Evolutionary conservation across 2,113 vertebrate genomes (phyloP).

Genomic region (Hyperopisus bebe): DNA sequence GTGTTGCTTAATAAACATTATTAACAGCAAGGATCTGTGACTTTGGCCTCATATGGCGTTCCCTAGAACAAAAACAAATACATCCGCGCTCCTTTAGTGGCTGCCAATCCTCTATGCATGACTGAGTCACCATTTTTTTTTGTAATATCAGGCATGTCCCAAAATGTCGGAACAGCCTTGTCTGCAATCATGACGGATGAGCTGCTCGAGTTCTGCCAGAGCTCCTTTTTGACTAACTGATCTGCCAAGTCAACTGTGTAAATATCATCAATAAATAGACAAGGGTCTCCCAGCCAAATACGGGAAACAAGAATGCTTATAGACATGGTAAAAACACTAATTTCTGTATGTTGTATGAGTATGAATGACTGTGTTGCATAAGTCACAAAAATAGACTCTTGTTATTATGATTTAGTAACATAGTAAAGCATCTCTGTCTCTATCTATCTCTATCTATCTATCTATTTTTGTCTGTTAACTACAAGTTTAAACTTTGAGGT

Average conservation of each 20-base stretch:
- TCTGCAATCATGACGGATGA: conserved; percentile 29
- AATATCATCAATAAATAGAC: conserved; percentile 4
- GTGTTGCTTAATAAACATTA: conserved; percentile 29
- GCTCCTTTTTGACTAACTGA: conserved; percentile 5
- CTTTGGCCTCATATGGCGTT: conserved; percentile 25
- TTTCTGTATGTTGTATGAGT: not conserved
- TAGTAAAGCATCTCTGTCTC: not conserved
- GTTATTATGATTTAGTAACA: not conserved
- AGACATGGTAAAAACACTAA: not conserved
- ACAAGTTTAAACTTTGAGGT: not conserved
- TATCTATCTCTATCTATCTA: not conserved
- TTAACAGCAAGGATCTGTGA: not conserved
- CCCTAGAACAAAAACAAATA: conserved; percentile 24
- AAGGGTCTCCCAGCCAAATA: not conserved
- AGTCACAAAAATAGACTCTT: not conserved
- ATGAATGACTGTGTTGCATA: not conserved
- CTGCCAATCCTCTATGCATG: conserved; percentile 23
- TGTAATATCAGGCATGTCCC: not conserved
- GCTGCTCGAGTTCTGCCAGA: conserved; percentile 9
- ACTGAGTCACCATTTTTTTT: conserved; percentile 19
- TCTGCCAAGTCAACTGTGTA: not conserved
- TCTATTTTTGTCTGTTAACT: no score
- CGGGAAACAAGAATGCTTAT: not conserved
- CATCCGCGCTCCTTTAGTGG: conserved; percentile 29
- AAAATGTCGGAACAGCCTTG: not conserved